phyloP scores from a whole-genome alignment of 2,113 vertebrate genomes.

The Bos taurus region ARS-UCD2.0 NC_037332.1:25168501-25169000 shows the following conservation, averaged over 20 bases:
- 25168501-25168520: neutral
- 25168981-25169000: neutral
- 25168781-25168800: neutral
- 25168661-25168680: neutral
- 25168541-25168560: neutral
- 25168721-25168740: neutral
- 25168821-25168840: neutral
- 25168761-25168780: neutral
- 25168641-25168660: neutral
- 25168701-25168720: neutral
- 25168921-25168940: neutral
- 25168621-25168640: neutral
- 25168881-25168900: neutral
- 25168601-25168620: neutral
- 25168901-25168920: neutral
- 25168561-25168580: neutral
- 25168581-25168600: neutral
- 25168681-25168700: neutral
- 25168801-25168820: neutral
- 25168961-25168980: neutral
- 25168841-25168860: neutral
- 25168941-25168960: neutral
- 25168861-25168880: neutral
- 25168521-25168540: neutral
- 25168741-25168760: neutral